Percentiles rank a stretch among this genome's conserved stretches.
Evolutionary conservation across 2,888 invertebrate genomes (phyloP).

Genomic region (Chironomus tentans): DNA sequence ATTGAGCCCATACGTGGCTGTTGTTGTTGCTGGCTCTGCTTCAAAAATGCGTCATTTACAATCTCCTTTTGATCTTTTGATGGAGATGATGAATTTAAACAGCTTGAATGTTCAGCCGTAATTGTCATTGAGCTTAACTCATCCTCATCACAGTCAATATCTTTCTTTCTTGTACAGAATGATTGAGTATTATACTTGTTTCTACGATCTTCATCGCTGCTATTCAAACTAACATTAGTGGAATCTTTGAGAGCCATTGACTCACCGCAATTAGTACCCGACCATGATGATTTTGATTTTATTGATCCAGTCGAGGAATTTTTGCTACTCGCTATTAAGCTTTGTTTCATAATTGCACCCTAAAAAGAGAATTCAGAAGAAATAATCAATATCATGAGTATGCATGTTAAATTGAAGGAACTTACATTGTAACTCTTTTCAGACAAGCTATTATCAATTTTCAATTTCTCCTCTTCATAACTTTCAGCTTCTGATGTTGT

Average conservation of each 20-base stretch:
- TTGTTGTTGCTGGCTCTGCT: background rate
- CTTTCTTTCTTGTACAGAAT: slow-evolving; percentile 11
- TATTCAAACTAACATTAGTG: slow-evolving; percentile 45
- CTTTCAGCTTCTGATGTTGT: slow-evolving; percentile 41
- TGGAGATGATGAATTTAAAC: slow-evolving; percentile 27
- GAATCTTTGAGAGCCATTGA: slow-evolving; percentile 53
- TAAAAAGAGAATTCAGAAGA: background rate
- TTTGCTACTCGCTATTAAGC: slow-evolving; percentile 33
- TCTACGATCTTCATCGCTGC: slow-evolving; percentile 43
- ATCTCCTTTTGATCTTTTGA: slow-evolving; percentile 20
- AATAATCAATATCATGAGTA: background rate
- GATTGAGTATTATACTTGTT: background rate
- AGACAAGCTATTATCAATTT: slow-evolving; percentile 52
- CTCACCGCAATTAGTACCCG: slow-evolving; percentile 42
- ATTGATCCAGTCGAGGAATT: slow-evolving; percentile 34
- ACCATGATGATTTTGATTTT: slow-evolving; percentile 41
- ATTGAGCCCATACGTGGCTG: slow-evolving; percentile 31
- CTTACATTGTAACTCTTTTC: slow-evolving; percentile 41
- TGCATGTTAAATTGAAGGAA: background rate
- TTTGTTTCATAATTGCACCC: slow-evolving; percentile 31
- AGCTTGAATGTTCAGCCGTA: slow-evolving; percentile 28
- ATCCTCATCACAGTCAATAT: slow-evolving; percentile 27
- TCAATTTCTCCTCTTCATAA: slow-evolving; percentile 56
- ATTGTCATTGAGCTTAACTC: slow-evolving; percentile 29
- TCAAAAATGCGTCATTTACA: slow-evolving; percentile 15